These are phyloP conservation scores for Phrynocephalus guinanensis DNA, from an alignment of 2,797 vertebrate species.

Conservation along the genomic window DNA sequence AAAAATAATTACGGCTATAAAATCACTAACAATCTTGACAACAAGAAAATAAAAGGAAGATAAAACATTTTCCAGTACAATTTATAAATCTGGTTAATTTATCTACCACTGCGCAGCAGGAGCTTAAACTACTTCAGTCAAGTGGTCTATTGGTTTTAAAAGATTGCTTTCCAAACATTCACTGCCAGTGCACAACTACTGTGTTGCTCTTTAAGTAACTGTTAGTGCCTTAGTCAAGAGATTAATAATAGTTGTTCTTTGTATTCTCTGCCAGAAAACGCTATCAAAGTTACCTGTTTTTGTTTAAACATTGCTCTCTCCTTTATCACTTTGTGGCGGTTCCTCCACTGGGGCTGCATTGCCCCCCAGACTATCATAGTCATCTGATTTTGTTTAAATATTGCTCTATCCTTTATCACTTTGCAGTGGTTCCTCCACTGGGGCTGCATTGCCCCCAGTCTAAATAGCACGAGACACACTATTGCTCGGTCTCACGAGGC, in stretches of 20 bases:
- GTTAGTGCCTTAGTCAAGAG: constrained; percentile 31
- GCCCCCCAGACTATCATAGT: constrained; percentile 20
- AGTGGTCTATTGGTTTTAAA: constrained; percentile 53
- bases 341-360: no score
- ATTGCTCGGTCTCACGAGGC: no score
- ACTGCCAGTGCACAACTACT: not conserved
- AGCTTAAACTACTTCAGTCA: constrained; percentile 40
- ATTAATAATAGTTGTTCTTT: constrained; percentile 56
- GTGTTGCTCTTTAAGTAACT: constrained; percentile 35
- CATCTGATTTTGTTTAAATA: constrained; percentile 56
- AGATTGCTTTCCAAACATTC: constrained; percentile 42
- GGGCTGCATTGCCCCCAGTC: no score
- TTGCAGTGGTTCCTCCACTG: not conserved
- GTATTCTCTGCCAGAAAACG: constrained; percentile 54
- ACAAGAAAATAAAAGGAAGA: not conserved
- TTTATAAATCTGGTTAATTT: constrained; percentile 45
- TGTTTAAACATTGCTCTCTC: constrained; percentile 50
- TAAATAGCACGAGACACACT: no score
- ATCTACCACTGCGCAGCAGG: constrained; percentile 40
- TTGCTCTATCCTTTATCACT: constrained; percentile 22
- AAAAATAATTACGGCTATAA: not conserved
- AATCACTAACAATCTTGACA: not conserved
- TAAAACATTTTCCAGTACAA: not conserved
- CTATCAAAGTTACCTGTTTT: constrained; percentile 50
- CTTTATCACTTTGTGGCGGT: constrained; percentile 12